Percentiles rank a stretch among this genome's conserved stretches.
These are phyloP conservation scores for Mirza zaza DNA, from an alignment of 2,113 vertebrate species.

Conservation along the genomic window DNA sequence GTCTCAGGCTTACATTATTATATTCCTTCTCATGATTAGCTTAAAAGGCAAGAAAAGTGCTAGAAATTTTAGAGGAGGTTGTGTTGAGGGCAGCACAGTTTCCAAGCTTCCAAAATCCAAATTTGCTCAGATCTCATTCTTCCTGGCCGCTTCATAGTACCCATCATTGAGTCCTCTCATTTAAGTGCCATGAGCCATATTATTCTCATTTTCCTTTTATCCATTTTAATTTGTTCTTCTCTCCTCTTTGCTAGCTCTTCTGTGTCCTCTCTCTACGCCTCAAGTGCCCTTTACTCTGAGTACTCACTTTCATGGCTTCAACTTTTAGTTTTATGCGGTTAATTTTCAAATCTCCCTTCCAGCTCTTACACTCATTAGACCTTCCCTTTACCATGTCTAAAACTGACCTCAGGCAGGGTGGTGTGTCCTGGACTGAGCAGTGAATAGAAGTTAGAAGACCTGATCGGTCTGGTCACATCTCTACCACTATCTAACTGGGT, in stretches of 20 bases:
- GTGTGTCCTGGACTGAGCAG: neutral
- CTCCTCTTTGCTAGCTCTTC: neutral
- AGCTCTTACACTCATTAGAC: neutral
- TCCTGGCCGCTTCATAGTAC: neutral
- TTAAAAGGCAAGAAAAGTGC: neutral
- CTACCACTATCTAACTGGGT: neutral
- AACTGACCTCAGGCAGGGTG: neutral
- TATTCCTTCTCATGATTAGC: constrained; percentile 3
- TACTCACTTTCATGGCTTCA: neutral
- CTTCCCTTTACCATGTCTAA: neutral
- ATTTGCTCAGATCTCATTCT: neutral
- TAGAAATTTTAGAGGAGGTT: neutral
- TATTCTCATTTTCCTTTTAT: neutral
- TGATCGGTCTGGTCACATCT: neutral
- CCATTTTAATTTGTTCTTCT: neutral
- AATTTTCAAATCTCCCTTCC: neutral
- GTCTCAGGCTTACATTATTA: neutral
- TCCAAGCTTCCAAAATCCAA: neutral
- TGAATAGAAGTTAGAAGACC: neutral
- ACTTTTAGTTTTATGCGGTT: neutral
- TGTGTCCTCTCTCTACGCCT: neutral
- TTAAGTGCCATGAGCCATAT: neutral
- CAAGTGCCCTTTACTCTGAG: neutral
- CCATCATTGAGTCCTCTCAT: neutral
- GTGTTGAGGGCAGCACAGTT: neutral